These are phyloP conservation scores for Sylvia atricapilla DNA, from an alignment of 2,113 vertebrate species.

Conservation along the genomic window DNA sequence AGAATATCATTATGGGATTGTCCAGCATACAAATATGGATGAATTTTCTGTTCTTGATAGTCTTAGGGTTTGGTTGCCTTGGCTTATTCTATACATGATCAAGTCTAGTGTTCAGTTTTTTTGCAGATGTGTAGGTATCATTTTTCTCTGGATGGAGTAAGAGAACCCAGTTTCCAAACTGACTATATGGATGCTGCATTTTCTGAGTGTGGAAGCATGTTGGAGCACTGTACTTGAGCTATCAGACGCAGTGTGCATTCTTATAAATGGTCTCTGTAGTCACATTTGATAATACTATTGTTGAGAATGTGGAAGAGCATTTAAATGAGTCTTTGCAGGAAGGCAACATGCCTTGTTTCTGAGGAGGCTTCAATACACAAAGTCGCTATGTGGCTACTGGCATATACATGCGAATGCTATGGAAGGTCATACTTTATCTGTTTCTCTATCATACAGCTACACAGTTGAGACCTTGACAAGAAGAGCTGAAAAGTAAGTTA, in stretches of 20 bases:
- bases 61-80: background rate
- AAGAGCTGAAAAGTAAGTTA: background rate
- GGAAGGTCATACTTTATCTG: background rate
- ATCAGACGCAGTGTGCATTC: fast-evolving
- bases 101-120: background rate
- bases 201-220: fast-evolving
- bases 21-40: background rate
- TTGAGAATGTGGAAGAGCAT: background rate
- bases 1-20: background rate
- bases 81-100: background rate
- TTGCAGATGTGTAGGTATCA: background rate
- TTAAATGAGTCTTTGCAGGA: background rate
- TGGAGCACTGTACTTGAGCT: background rate
- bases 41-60: background rate
- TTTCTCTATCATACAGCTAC: background rate
- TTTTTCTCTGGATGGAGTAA: background rate
- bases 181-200: background rate
- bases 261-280: background rate
- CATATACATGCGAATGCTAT: too few species aligned
- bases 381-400: background rate
- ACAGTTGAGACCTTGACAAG: background rate
- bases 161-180: background rate
- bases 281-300: background rate
- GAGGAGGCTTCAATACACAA: background rate
- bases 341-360: background rate